These are phyloP conservation scores for Gymnorhina tibicen DNA, from an alignment of 2,113 vertebrate species.

Conservation along the genomic window DNA sequence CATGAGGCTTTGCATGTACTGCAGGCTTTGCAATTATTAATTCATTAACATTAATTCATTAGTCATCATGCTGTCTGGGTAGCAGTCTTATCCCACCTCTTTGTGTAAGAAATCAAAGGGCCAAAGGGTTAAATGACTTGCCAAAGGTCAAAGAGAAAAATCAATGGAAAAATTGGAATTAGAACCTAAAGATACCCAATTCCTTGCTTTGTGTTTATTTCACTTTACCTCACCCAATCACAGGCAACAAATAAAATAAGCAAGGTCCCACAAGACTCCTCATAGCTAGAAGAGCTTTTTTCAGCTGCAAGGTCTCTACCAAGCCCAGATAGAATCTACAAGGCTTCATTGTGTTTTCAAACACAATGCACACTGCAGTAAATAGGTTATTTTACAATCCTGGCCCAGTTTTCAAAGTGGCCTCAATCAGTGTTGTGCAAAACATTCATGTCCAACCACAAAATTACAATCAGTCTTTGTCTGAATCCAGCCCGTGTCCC, in stretches of 20 bases:
- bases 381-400: slow-evolving; percentile 57
- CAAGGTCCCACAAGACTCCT: neutral
- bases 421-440: slow-evolving; percentile 58
- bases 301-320: neutral
- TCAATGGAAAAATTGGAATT: neutral
- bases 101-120: neutral
- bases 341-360: slow-evolving; percentile 33
- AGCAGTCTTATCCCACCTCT: neutral
- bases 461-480: slow-evolving; percentile 58
- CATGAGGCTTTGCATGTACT: neutral
- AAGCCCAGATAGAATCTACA: neutral
- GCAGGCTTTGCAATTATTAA: slow-evolving; percentile 10
- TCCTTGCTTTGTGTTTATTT: neutral
- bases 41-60: slow-evolving; percentile 6
- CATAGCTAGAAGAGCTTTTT: neutral
- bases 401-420: slow-evolving; percentile 58
- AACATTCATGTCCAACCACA: slow-evolving; percentile 58
- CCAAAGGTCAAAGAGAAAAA: slow-evolving; percentile 20
- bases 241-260: slow-evolving; percentile 7
- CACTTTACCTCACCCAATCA: neutral
- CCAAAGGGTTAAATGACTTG: neutral
- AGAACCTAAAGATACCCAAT: neutral
- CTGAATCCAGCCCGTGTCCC: slow-evolving; percentile 9
- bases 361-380: slow-evolving; percentile 40
- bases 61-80: neutral